A percentile compares a stretch with the other conserved stretches of the same genome.
Evolutionary conservation across 2,797 vertebrate species (phyloP).

Genomic region (Fratercula arctica): DNA sequence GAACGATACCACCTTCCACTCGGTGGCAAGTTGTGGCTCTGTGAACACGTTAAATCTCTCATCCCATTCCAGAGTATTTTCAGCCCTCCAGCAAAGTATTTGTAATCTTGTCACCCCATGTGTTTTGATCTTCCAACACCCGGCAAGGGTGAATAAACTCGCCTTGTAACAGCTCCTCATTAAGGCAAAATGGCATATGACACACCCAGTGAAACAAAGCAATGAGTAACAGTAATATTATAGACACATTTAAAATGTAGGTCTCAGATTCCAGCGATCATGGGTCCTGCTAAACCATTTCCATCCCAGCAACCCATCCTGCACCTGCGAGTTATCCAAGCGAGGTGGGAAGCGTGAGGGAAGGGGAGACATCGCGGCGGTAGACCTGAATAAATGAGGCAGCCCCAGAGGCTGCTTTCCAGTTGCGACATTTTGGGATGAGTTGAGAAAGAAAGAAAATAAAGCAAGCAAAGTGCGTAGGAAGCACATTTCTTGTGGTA

Average conservation of each 20-base stretch:
- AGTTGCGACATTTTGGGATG: neutral
- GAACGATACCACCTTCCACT: neutral
- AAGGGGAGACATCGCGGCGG: neutral
- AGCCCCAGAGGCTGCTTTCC: neutral
- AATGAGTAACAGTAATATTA: neutral
- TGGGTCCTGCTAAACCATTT: neutral
- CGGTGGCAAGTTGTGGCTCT: neutral
- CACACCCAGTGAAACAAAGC: constrained; percentile 17
- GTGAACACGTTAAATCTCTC: constrained; percentile 25
- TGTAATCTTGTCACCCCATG: constrained; percentile 35
- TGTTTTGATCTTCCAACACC: constrained; percentile 54
- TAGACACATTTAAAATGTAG: neutral
- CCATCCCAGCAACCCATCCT: neutral
- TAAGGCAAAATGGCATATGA: constrained; percentile 19
- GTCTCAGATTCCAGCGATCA: neutral
- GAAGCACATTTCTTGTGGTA: neutral
- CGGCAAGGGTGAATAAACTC: constrained; percentile 20
- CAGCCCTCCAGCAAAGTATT: constrained; percentile 54
- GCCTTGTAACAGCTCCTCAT: constrained; percentile 27
- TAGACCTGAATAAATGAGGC: neutral
- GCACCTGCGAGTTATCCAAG: neutral
- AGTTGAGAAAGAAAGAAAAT: neutral
- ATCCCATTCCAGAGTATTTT: constrained; percentile 52
- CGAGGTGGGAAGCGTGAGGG: neutral
- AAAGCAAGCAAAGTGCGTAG: neutral